Evolutionary conservation across 1,140 invertebrate species (phyloP), one percentile per base, ranked within the genome.

Genomic region (Drosophila pseudoobscura): DNA sequence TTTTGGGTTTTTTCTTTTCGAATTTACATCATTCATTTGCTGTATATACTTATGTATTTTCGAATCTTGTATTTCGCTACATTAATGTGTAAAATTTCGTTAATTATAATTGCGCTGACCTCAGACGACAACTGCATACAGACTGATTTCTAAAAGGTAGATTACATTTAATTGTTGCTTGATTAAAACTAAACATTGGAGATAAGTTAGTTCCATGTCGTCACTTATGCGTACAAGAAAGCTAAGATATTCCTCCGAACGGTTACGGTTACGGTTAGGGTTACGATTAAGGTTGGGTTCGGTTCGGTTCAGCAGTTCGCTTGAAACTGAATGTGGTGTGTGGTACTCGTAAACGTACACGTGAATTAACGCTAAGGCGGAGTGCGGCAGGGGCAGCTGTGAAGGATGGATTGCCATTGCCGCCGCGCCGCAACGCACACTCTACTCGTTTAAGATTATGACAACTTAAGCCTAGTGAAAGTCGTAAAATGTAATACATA

Each of bases 21-120:
- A 76, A 68, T 83, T 78, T 59, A 82, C 78, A 82, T 74, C 44
- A 74, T 57, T 74, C 58, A 49, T 53, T 80, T 61, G 54, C 62
- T 78, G 69, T 63, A 63, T 73, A 70, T 70, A 74, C 35, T 69
- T 65, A 43, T 53, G 22, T 56, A 58, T 66, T 52, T 61, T 70
- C 61, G 31, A 74, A 80, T 80, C 64, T 73, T 68, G 73, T 85
- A 76, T 78, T 82, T 85, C 59, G 70, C 82, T 85, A 85, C 73
- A 85, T 82, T 72, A 78, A 78, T 75, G 64, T 85, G 82, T 85
- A 87, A 41, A 82, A 82, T 87, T 87, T 88, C 39, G 74, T 78
- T 85, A 65, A 80, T 62, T 57, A 78, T 79, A 85, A 75, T 78
- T 75, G 79, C 74, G 60, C 82, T 75, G 64, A 88, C 74, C 82